Evolutionary conservation across 2,888 invertebrate species (phyloP).

Genomic region (Tipula lateralis): DNA sequence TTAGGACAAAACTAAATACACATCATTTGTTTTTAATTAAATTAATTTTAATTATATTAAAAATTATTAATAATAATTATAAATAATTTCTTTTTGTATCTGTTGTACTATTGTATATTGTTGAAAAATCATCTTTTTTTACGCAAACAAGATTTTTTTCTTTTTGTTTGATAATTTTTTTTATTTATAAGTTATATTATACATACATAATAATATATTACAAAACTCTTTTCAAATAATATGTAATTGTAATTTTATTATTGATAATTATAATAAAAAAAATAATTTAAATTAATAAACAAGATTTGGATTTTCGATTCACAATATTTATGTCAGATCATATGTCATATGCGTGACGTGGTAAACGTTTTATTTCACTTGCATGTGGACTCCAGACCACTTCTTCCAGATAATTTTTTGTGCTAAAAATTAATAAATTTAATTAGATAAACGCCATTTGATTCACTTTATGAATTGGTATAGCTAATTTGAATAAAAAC

Average conservation of each 20-base stretch:
- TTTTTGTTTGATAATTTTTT: neutral
- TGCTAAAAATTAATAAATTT: too few relatives aligned
- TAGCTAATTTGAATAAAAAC: too few relatives aligned
- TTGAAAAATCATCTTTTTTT: neutral
- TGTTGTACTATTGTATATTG: neutral
- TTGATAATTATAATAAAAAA: neutral
- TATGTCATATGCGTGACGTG: neutral
- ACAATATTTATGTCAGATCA: too few relatives aligned
- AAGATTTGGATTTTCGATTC: neutral
- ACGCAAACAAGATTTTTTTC: neutral
- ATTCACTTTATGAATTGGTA: too few relatives aligned
- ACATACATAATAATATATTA: neutral
- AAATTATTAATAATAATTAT: neutral
- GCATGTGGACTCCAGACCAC: too few relatives aligned
- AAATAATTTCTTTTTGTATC: neutral
- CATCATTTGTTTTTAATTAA: neutral
- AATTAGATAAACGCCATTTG: too few relatives aligned
- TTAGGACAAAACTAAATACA: constrained; percentile 26
- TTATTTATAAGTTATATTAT: neutral
- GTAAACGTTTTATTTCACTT: too few relatives aligned
- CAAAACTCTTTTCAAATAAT: neutral
- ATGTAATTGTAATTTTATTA: neutral
- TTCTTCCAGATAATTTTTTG: too few relatives aligned
- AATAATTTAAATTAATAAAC: neutral
- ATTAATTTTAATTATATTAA: too few relatives aligned